Conservation (phyloP, 2,888 invertebrate genomes). For the Suillia variegata region DNA sequence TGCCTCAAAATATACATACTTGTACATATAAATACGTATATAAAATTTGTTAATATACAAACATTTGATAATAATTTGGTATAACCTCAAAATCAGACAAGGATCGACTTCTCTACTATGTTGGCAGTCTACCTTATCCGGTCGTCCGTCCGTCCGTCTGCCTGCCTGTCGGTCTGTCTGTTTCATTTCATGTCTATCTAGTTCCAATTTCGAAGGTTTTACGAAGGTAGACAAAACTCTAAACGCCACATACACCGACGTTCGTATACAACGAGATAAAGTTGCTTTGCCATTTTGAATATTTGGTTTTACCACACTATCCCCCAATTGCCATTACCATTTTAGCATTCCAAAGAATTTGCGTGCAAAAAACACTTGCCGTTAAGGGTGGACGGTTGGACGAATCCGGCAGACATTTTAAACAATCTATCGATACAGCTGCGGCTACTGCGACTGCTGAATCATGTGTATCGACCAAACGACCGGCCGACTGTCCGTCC, state of each 20-base stretch:
- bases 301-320: neutral
- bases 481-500: slow-evolving; percentile 9
- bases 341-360: neutral
- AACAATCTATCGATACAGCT: slow-evolving; percentile 29
- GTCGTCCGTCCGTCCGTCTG: no score
- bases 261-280: neutral
- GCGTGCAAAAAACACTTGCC: neutral
- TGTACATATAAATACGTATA: no score
- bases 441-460: neutral
- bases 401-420: slow-evolving; percentile 44
- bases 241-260: neutral
- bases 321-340: neutral
- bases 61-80: no score
- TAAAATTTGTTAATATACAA: no score
- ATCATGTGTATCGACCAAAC: neutral
- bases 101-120: no score
- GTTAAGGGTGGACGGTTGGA: slow-evolving; percentile 32
- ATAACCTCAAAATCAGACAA: no score
- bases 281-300: neutral
- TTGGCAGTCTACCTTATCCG: no score
- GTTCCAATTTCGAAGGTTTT: no score
- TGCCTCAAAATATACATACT: no score
- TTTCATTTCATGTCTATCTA: no score
- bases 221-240: no score
- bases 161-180: no score